Conservation (phyloP, 2,113 vertebrate genomes). For the Camelus bactrianus region DNA sequence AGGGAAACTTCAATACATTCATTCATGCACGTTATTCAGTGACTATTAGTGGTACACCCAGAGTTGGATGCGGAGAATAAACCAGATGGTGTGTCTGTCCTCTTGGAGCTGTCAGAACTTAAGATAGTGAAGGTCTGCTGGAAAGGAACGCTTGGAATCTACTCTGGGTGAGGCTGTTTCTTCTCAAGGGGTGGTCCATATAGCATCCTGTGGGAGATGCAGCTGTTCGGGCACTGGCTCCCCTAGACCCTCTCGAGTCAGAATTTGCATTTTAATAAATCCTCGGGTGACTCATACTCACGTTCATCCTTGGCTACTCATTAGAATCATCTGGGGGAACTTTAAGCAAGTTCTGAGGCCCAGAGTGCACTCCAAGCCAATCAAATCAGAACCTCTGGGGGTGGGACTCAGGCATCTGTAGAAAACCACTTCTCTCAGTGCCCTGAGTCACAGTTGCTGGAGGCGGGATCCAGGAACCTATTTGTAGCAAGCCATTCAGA, state of each 20-base stretch:
- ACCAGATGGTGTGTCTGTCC: background rate
- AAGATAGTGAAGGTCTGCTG: background rate
- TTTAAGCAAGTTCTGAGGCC: background rate
- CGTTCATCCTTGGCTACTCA: background rate
- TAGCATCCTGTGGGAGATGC: rapidly evolving
- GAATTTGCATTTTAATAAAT: background rate
- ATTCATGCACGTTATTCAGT: background rate
- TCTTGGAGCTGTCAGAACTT: background rate
- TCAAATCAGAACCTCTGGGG: background rate
- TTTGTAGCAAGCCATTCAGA: background rate
- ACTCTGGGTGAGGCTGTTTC: background rate
- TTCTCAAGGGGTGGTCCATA: rapidly evolving
- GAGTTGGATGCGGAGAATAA: background rate
- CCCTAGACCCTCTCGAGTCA: background rate
- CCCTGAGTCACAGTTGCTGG: background rate
- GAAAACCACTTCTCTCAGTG: background rate
- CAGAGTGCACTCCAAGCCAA: background rate
- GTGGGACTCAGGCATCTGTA: background rate
- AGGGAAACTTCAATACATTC: background rate
- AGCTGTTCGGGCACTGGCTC: rapidly evolving
- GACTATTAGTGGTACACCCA: background rate
- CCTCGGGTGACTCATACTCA: background rate
- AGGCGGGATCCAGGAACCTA: background rate
- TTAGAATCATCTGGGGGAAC: background rate
- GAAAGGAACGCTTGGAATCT: background rate